Evolutionary conservation across 2,113 vertebrate genomes (phyloP).

Genomic region (Heloderma charlesbogerti): DNA sequence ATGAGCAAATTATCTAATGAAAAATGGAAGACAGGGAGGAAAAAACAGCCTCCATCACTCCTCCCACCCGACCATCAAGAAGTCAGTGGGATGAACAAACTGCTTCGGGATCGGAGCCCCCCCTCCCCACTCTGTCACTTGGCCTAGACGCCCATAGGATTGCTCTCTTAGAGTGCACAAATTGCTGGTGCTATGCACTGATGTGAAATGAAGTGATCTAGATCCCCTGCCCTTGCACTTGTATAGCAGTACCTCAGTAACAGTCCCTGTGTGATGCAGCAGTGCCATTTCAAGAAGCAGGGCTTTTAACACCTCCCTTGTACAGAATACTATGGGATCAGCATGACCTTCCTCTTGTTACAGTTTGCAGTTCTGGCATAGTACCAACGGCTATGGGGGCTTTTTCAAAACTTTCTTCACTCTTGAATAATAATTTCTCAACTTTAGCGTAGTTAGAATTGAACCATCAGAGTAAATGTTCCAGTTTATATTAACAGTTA

Average conservation of each 20-base stretch:
- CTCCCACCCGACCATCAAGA: too few relatives aligned
- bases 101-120: too few relatives aligned
- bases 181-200: neutral
- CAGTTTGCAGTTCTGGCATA: neutral
- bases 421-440: neutral
- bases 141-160: too few relatives aligned
- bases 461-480: neutral
- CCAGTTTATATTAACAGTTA: neutral
- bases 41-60: too few relatives aligned
- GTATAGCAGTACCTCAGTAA: neutral
- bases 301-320: neutral
- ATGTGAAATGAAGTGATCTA: neutral
- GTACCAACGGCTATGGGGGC: too few relatives aligned
- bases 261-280: neutral
- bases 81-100: too few relatives aligned
- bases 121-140: too few relatives aligned
- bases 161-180: too few relatives aligned
- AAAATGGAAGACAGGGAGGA: too few relatives aligned
- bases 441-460: neutral
- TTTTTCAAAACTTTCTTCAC: neutral
- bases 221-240: neutral
- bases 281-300: neutral
- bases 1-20: too few relatives aligned
- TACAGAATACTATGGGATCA: neutral
- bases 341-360: too few relatives aligned